Evolutionary conservation across 2,797 vertebrate genomes (phyloP).

Genomic region (Paratrypauchen microcephalus): DNA sequence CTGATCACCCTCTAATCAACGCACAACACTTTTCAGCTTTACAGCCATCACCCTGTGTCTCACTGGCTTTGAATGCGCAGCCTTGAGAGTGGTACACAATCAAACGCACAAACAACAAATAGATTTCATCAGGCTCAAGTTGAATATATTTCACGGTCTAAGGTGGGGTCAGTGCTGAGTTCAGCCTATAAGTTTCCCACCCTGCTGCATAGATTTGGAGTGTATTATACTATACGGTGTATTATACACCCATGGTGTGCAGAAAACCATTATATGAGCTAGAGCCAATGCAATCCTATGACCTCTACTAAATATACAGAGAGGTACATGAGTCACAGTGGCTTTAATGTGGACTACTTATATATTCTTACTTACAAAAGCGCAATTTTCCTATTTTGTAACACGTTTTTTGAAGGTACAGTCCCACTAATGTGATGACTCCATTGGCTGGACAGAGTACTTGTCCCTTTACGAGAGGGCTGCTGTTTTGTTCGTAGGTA

Average conservation of each 20-base stretch:
- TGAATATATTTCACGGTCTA: conserved; percentile 46
- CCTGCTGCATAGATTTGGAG: conserved; percentile 33
- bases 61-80: conserved; percentile 13
- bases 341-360: conserved; percentile 26
- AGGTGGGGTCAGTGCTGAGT: conserved; percentile 20
- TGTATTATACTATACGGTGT: too few relatives aligned
- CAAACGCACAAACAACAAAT: conserved; percentile 9
- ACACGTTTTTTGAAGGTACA: conserved; percentile 38
- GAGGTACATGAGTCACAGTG: conserved; percentile 37
- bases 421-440: conserved; percentile 44
- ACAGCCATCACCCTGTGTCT: conserved; percentile 7
- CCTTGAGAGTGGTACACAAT: conserved; percentile 17
- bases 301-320: conserved; percentile 36
- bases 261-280: conserved; percentile 55
- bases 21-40: conserved; percentile 3
- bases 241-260: too few relatives aligned
- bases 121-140: conserved; percentile 20
- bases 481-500: conserved; percentile 59
- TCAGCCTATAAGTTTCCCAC: conserved; percentile 20
- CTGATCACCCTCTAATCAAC: background rate
- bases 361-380: conserved; percentile 33
- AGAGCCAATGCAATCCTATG: conserved; percentile 45
- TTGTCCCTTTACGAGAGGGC: conserved; percentile 37
- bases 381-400: conserved; percentile 39
- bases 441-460: conserved; percentile 47